These are phyloP conservation scores for Helogale parvula DNA, from an alignment of 2,113 vertebrate species.

Conservation along the genomic window DNA sequence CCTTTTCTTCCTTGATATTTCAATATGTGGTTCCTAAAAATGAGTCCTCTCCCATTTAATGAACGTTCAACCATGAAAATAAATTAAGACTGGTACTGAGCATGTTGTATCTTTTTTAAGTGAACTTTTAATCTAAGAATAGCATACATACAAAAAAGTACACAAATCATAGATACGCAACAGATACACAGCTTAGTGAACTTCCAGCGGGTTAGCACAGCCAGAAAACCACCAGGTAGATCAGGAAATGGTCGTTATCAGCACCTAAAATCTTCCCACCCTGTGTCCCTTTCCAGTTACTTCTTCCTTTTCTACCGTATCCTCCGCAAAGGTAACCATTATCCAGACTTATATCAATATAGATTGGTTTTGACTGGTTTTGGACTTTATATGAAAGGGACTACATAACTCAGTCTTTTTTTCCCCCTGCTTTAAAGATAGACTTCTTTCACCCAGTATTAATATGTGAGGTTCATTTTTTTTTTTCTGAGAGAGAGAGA, in stretches of 20 bases:
- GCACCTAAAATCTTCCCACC: neutral
- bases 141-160: neutral
- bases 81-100: neutral
- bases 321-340: neutral
- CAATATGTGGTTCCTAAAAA: neutral
- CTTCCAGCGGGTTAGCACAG: neutral
- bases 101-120: neutral
- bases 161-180: neutral
- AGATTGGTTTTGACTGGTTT: neutral
- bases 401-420: neutral
- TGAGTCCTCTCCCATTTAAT: neutral
- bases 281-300: neutral
- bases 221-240: neutral
- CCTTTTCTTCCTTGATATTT: neutral
- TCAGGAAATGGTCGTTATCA: neutral
- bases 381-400: neutral
- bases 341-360: neutral
- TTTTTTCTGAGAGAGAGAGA: too few species aligned
- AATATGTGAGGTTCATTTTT: neutral
- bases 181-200: neutral
- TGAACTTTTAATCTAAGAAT: slow-evolving; percentile 8
- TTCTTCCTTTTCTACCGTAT: neutral
- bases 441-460: neutral
- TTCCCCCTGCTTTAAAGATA: neutral
- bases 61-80: neutral